Conservation (phyloP, 2,113 vertebrate genomes). For the Equus przewalskii region DNA sequence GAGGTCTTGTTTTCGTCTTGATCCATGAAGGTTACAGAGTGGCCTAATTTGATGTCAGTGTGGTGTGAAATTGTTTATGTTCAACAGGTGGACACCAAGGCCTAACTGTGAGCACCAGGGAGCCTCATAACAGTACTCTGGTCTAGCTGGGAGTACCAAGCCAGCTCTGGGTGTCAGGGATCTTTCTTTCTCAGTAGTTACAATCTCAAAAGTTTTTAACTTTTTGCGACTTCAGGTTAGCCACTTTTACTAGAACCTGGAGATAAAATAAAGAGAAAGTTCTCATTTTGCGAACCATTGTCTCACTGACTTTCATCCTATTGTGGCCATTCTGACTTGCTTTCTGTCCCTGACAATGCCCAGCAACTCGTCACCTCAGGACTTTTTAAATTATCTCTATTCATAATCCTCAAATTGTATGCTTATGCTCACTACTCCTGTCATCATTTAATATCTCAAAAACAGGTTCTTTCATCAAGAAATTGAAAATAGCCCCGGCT, state of each 20-base stretch:
- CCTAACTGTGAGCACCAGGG: fast-evolving
- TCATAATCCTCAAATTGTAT: not conserved
- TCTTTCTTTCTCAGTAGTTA: not conserved
- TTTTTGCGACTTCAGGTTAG: not conserved
- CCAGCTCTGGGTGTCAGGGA: not conserved
- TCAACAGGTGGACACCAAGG: not conserved
- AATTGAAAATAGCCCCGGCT: not conserved
- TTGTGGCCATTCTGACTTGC: not conserved
- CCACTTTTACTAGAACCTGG: not conserved
- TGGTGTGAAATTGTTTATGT: not conserved
- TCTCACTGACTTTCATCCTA: not conserved
- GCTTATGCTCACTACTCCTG: no score
- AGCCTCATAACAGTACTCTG: no score
- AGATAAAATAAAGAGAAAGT: not conserved
- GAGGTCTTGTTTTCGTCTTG: not conserved
- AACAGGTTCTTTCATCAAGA: not conserved
- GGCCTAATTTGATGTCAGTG: not conserved
- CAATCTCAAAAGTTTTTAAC: not conserved
- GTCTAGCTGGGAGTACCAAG: not conserved
- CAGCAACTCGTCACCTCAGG: not conserved
- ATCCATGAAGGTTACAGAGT: not conserved
- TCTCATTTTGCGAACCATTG: not conserved
- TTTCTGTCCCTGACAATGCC: not conserved
- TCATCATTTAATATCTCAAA: not conserved
- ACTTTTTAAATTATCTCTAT: not conserved